These are phyloP conservation scores for Podarcis raffonei DNA, from an alignment of 2,113 vertebrate genomes.

Conservation along the genomic window DNA sequence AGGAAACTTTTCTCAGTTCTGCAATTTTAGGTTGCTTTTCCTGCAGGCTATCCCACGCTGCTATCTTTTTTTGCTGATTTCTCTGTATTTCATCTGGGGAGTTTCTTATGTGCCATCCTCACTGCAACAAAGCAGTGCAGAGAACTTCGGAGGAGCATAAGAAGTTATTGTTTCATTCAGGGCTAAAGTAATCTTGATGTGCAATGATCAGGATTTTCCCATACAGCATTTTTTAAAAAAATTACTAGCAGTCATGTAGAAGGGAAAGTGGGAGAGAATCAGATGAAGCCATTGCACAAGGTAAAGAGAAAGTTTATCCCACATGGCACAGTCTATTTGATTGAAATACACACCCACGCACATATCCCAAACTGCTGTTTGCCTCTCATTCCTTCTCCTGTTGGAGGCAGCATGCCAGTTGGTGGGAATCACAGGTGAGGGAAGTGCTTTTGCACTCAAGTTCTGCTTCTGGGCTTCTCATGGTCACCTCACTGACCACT, in stretches of 20 bases:
- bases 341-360: background rate
- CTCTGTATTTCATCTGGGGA: background rate
- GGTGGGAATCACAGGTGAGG: too few species aligned
- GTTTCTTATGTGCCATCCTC: background rate
- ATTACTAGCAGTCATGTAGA: background rate
- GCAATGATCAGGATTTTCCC: background rate
- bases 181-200: background rate
- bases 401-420: too few species aligned
- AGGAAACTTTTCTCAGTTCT: constrained; percentile 22
- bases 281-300: background rate
- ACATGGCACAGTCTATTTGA: background rate
- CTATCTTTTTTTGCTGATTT: background rate
- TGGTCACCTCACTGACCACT: too few species aligned
- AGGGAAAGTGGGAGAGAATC: background rate
- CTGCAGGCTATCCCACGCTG: background rate
- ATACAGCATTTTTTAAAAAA: background rate
- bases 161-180: background rate
- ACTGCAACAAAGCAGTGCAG: background rate
- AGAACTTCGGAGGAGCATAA: background rate
- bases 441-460: too few species aligned
- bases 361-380: background rate
- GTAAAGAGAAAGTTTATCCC: background rate
- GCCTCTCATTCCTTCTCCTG: background rate
- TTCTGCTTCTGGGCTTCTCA: too few species aligned
- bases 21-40: constrained; percentile 13